Evolutionary conservation across 2,888 invertebrate genomes (phyloP).

Genomic region (Harmothoe impar): DNA sequence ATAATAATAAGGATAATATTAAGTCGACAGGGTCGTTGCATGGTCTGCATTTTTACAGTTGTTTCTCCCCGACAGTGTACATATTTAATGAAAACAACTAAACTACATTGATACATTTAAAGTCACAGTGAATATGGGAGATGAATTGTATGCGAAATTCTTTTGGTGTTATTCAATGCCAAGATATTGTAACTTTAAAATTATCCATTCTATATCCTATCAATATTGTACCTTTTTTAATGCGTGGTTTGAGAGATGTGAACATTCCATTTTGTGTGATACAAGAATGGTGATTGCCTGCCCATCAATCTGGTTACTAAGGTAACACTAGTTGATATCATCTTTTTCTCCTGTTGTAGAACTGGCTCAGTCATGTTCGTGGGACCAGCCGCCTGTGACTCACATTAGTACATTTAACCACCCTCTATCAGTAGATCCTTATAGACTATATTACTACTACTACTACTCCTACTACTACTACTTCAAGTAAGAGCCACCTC

Average conservation of each 20-base stretch:
- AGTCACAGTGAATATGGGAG: constrained; percentile 52
- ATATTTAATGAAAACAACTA: constrained; percentile 56
- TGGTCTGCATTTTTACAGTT: constrained; percentile 49
- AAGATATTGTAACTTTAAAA: constrained; percentile 55
- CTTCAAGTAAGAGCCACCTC: constrained; percentile 13
- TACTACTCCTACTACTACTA: constrained; percentile 33
- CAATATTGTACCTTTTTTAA: constrained; percentile 52
- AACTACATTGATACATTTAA: constrained; percentile 46
- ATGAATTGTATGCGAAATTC: constrained; percentile 31
- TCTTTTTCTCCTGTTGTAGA: constrained; percentile 25
- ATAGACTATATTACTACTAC: constrained; percentile 42
- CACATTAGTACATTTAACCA: constrained; percentile 28
- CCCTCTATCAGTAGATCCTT: neutral
- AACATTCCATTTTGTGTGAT: constrained; percentile 59
- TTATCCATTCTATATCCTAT: constrained; percentile 54
- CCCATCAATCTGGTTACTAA: constrained; percentile 39
- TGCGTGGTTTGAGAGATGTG: constrained; percentile 53
- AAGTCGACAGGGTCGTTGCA: constrained; percentile 47
- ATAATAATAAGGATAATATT: neutral
- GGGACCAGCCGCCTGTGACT: constrained; percentile 40
- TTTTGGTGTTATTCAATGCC: constrained; percentile 45
- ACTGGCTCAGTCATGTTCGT: constrained; percentile 28
- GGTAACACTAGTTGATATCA: constrained; percentile 35
- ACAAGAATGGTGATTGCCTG: constrained; percentile 54
- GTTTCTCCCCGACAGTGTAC: constrained; percentile 52